phyloP scores from a whole-genome alignment of 2,888 invertebrate species.

The Beris chalybata region DNA sequence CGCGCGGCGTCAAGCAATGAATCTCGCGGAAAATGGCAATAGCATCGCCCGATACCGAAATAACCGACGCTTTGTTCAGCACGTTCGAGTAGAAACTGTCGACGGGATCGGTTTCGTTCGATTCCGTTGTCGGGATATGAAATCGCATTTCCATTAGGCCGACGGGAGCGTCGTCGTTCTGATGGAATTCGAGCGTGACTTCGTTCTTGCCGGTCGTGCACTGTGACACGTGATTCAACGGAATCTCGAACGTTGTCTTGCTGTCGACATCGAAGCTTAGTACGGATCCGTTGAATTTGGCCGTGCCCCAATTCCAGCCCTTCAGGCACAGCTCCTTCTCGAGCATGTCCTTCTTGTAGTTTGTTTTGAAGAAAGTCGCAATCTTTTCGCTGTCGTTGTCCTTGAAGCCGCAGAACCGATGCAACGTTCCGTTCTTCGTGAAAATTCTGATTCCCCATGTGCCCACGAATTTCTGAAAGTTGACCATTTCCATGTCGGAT shows the following conservation, averaged over 20 bases:
- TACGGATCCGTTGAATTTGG: slow-evolving; percentile 87
- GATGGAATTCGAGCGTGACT: slow-evolving; percentile 97
- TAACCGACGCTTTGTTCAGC: slow-evolving; percentile 96
- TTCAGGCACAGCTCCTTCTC: slow-evolving; percentile 92
- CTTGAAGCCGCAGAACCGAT: slow-evolving; percentile 92
- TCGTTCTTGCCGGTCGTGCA: slow-evolving; percentile 97
- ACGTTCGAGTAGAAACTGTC: slow-evolving; percentile 97
- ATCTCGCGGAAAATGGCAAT: slow-evolving; percentile 96
- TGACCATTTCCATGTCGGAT: slow-evolving; percentile 84
- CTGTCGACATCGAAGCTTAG: slow-evolving; percentile 82
- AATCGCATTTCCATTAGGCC: slow-evolving; percentile 97
- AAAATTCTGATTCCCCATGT: slow-evolving; percentile 88
- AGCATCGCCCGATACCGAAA: slow-evolving; percentile 96
- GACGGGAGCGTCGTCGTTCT: slow-evolving; percentile 98
- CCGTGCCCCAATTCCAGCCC: slow-evolving; percentile 99
- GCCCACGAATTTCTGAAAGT: slow-evolving; percentile 90
- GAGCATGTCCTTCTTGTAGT: slow-evolving; percentile 83
- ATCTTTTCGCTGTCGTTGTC: slow-evolving; percentile 93
- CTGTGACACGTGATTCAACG: slow-evolving; percentile 92
- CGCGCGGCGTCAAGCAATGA: slow-evolving; percentile 95
- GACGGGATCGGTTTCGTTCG: slow-evolving; percentile 87
- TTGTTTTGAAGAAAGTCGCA: slow-evolving; percentile 80
- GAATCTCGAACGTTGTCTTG: slow-evolving; percentile 92
- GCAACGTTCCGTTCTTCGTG: slow-evolving; percentile 84
- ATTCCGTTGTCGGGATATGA: slow-evolving; percentile 91